phyloP scores from a whole-genome alignment of 2,888 invertebrate genomes.

The Parnassius smintheus region DNA sequence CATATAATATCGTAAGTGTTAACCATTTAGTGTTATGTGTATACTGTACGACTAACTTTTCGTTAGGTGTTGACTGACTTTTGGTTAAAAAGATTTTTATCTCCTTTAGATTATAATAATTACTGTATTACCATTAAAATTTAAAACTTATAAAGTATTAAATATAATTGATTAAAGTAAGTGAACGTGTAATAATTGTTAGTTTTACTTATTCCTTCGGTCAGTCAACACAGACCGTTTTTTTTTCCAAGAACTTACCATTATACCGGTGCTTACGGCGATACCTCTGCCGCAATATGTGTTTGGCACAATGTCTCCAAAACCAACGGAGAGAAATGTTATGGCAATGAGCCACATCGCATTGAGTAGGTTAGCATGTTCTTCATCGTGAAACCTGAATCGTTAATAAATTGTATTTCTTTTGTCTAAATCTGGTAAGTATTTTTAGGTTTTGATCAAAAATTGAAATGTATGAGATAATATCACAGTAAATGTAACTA shows the following conservation, averaged over 20 bases:
- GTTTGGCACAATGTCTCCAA: conserved; percentile 99
- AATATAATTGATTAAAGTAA: too few species aligned
- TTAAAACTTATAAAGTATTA: too few species aligned
- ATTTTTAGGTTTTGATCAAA: not conserved
- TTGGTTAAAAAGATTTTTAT: not conserved
- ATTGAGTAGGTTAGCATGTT: conserved; percentile 99
- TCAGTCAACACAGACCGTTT: conserved; percentile 74
- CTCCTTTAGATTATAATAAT: too few species aligned
- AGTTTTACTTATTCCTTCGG: conserved; percentile 32
- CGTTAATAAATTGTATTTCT: conserved; percentile 70
- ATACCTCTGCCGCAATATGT: conserved; percentile 99
- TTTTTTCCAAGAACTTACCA: conserved; percentile 89
- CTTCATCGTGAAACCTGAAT: conserved; percentile 97
- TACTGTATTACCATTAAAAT: too few species aligned
- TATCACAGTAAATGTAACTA: too few species aligned
- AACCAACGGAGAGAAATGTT: conserved; percentile 99
- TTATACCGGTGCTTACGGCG: conserved; percentile 99
- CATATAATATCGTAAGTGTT: conserved; percentile 40
- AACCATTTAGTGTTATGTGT: conserved; percentile 66
- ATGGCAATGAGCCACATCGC: conserved; percentile 99
- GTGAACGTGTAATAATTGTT: not conserved
- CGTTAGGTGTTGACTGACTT: conserved; percentile 69
- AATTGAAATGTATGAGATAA: not conserved
- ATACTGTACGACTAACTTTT: conserved; percentile 51
- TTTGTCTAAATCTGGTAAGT: conserved; percentile 56